phyloP scores from a whole-genome alignment of 2,797 vertebrate genomes.

The Ambastaia sidthimunki region DNA sequence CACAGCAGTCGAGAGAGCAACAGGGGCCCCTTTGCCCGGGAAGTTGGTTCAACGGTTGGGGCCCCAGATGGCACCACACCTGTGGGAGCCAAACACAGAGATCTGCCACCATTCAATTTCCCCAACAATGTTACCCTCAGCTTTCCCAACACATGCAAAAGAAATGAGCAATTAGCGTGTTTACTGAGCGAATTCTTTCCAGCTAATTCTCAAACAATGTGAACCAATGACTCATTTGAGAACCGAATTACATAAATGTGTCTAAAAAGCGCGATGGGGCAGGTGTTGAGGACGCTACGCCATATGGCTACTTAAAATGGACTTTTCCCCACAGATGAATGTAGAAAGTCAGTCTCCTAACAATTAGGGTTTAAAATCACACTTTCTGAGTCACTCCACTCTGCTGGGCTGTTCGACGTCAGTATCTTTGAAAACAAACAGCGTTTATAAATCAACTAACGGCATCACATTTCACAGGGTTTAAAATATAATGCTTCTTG shows the following conservation, averaged over 20 bases:
- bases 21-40: conserved; percentile 59
- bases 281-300: conserved; percentile 49
- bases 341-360: conserved; percentile 53
- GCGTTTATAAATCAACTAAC: background rate
- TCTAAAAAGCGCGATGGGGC: conserved; percentile 49
- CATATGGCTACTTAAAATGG: conserved; percentile 59
- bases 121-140: conserved; percentile 44
- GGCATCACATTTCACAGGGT: background rate
- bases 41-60: conserved; percentile 73
- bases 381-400: conserved; percentile 43
- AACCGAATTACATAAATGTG: conserved; percentile 18
- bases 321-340: conserved; percentile 42
- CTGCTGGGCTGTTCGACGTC: conserved; percentile 46
- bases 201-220: conserved; percentile 20
- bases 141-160: conserved; percentile 50
- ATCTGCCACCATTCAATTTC: conserved; percentile 17
- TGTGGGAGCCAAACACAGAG: conserved; percentile 62
- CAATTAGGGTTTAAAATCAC: conserved; percentile 54
- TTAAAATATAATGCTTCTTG: background rate
- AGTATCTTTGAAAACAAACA: conserved; percentile 27
- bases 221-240: conserved; percentile 32
- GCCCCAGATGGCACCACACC: conserved; percentile 76
- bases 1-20: conserved; percentile 17
- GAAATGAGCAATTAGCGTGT: conserved; percentile 41
- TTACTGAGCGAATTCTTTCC: conserved; percentile 18